Evolutionary conservation across 2,888 invertebrate species (phyloP).

Genomic region (Oscheius myriophilus): DNA sequence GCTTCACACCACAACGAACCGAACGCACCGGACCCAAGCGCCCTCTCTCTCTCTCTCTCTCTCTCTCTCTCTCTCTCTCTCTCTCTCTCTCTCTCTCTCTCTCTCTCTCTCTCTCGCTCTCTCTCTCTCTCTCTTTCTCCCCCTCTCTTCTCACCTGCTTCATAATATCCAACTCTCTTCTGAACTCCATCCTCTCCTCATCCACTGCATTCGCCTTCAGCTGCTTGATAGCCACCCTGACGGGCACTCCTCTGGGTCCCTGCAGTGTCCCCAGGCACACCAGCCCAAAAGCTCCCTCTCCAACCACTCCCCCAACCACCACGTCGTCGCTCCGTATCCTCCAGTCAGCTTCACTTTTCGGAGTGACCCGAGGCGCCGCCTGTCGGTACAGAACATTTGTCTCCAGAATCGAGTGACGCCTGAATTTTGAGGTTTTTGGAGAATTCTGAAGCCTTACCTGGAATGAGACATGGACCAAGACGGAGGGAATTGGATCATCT

Average conservation of each 20-base stretch:
- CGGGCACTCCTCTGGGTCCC: slow-evolving; percentile 74
- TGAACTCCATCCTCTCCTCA: slow-evolving; percentile 55
- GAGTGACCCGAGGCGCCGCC: slow-evolving; percentile 34
- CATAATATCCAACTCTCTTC: slow-evolving; percentile 58
- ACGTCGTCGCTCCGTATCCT: slow-evolving; percentile 54
- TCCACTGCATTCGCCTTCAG: slow-evolving; percentile 77
- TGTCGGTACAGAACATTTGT: slow-evolving; percentile 61
- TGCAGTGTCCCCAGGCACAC: slow-evolving; percentile 80
- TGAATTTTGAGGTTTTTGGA: too few relatives aligned
- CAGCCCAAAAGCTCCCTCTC: slow-evolving; percentile 82
- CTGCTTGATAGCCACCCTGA: slow-evolving; percentile 81
- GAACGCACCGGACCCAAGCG: too few relatives aligned
- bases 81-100: too few relatives aligned
- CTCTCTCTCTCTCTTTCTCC: background rate
- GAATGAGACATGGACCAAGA: slow-evolving; percentile 32
- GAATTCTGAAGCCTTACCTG: background rate
- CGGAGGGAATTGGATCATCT: slow-evolving; percentile 32
- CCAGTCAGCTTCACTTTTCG: slow-evolving; percentile 49
- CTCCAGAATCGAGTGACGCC: slow-evolving; percentile 57
- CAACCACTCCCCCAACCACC: slow-evolving; percentile 70
- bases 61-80: too few relatives aligned
- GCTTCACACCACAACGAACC: too few relatives aligned
- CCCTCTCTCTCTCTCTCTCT: too few relatives aligned
- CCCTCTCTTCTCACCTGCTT: slow-evolving; percentile 41
- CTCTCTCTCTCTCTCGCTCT: too few relatives aligned